phyloP scores from a whole-genome alignment of 2,797 vertebrate genomes.

The Catharus ustulatus region DNA sequence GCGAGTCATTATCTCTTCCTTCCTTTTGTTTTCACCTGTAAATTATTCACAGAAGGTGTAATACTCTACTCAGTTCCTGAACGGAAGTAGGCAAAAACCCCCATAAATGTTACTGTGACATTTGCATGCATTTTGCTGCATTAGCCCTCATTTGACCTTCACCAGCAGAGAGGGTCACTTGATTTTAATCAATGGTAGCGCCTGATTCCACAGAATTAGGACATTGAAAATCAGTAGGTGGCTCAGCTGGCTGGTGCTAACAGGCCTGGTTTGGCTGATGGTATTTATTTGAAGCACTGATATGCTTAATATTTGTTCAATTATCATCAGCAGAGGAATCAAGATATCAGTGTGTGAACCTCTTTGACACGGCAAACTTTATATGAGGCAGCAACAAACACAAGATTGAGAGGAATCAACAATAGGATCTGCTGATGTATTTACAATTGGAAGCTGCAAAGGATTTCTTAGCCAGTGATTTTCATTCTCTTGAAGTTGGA shows the following conservation, averaged over 20 bases:
- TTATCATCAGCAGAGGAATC: constrained; percentile 55
- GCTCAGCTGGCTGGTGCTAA: constrained; percentile 37
- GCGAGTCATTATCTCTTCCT: not conserved
- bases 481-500: constrained; percentile 38
- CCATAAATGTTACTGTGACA: not conserved
- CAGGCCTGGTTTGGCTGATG: constrained; percentile 24
- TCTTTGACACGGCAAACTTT: not conserved
- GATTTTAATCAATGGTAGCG: constrained; percentile 44
- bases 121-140: not conserved
- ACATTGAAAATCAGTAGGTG: constrained; percentile 24
- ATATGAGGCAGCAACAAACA: not conserved
- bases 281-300: constrained; percentile 38
- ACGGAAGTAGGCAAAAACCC: not conserved
- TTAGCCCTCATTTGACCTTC: constrained; percentile 42
- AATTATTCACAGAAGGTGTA: not conserved
- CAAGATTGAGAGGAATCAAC: constrained; percentile 8
- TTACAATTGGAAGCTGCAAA: not conserved
- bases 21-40: not conserved
- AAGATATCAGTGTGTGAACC: not conserved
- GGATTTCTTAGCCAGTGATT: constrained; percentile 23
- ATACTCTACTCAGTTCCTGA: not conserved
- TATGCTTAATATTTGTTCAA: constrained; percentile 55
- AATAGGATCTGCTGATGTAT: not conserved
- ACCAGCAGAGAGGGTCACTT: constrained; percentile 27
- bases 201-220: constrained; percentile 21